A percentile compares a stretch with the other conserved stretches of the same genome.
Evolutionary conservation across 2,888 invertebrate species (phyloP).

Genomic region (Uloborus plumipes): DNA sequence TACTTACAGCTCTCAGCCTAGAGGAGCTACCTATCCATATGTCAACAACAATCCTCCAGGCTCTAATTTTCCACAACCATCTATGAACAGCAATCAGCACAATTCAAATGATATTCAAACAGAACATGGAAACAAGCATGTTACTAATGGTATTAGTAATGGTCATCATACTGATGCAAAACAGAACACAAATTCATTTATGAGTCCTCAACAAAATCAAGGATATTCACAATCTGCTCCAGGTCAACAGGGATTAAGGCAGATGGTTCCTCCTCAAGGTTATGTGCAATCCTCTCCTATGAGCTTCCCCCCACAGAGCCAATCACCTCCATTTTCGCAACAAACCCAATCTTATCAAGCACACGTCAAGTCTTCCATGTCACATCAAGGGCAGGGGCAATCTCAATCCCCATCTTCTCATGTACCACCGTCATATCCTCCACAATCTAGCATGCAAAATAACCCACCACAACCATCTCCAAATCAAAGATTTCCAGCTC

Average conservation of each 20-base stretch:
- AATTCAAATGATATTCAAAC: not conserved
- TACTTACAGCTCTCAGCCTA: conserved; percentile 39
- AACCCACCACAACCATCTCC: conserved; percentile 6
- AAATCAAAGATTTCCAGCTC: too few species aligned
- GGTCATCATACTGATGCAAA: conserved; percentile 18
- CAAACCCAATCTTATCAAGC: conserved; percentile 4
- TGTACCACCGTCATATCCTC: conserved; percentile 2
- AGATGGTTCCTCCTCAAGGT: not conserved
- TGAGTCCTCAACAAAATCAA: conserved; percentile 19
- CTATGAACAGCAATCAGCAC: conserved; percentile 10
- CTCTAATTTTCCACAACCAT: not conserved
- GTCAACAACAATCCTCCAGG: conserved; percentile 28
- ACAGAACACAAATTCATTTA: not conserved
- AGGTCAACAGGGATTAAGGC: too few species aligned
- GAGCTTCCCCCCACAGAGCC: not conserved
- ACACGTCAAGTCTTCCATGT: not conserved
- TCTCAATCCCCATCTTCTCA: not conserved
- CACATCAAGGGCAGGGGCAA: not conserved
- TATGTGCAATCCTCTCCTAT: not conserved
- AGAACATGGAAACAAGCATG: not conserved
- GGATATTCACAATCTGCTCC: conserved; percentile 14
- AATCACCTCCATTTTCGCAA: not conserved
- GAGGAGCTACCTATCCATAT: conserved; percentile 45
- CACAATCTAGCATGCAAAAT: conserved; percentile 20
- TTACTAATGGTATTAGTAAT: conserved; percentile 46